Conservation (phyloP, 2,797 vertebrate genomes). For the Phoeniculus purpureus region DNA sequence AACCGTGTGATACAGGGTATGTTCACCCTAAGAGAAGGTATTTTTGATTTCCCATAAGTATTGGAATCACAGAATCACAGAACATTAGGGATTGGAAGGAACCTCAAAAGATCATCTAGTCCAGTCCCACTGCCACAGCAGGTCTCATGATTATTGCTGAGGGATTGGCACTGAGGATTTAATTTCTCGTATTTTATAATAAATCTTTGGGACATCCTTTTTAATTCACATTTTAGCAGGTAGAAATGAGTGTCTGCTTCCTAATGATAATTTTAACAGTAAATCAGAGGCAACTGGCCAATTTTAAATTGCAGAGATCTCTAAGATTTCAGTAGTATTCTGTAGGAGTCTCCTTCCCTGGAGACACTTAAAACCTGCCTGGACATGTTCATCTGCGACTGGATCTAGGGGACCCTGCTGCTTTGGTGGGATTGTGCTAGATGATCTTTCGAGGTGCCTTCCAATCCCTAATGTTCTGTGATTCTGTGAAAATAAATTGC, state of each 20-base stretch:
- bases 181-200: not conserved
- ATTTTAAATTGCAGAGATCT: not conserved
- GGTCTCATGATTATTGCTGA: not conserved
- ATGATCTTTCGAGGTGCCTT: too few species aligned
- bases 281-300: not conserved
- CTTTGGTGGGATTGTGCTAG: too few species aligned
- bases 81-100: too few species aligned
- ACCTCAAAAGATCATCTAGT: too few species aligned
- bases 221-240: not conserved
- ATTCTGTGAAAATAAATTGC: not conserved
- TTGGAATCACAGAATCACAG: not conserved
- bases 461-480: too few species aligned
- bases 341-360: too few species aligned
- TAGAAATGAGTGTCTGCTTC: not conserved
- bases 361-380: too few species aligned
- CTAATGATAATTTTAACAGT: not conserved
- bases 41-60: not conserved
- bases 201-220: not conserved
- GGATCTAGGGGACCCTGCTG: too few species aligned
- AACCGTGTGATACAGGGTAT: not conserved
- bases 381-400: too few species aligned
- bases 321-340: not conserved
- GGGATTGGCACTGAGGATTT: not conserved
- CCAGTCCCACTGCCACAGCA: too few species aligned
- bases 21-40: not conserved